Base-by-base conservation (phyloP, 2,797 vertebrate genomes). In the Meda fulgida region DNA sequence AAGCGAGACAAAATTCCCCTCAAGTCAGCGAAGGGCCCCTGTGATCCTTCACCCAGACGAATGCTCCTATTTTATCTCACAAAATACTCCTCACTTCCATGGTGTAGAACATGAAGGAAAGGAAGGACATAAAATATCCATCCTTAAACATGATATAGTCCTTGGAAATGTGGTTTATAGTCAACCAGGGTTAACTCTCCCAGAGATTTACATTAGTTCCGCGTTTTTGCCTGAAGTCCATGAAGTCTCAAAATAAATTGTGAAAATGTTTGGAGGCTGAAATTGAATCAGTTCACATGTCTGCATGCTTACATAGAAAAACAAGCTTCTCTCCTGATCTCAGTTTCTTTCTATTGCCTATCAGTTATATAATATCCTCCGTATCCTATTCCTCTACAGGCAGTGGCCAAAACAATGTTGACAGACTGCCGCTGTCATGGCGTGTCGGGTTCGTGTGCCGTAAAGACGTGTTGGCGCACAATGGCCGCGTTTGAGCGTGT, bases 391-490 rank as follows among this genome's bases (percentile, higher is more conserved):
- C 48, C 46, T 77, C 63, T 67, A 1, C 90, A 99, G 98, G 98
- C 97, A 2, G 92, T 99, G 1, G 95, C 95, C 83, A 96, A 95
- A 88, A 94, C 97, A 9, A 97, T 99, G 97, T 94, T 96, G 4
- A 96, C 97, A 7, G 96, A 99, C 84, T 99, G 98, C 72, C 98
- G 98, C 8, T 99, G 98, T 87, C 98, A 99, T 0, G 98, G 98
- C 9, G 96, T 99, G 83, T 99, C 98, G 0, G 98, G 98, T 38
- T 99, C 98, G 9, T 99, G 98, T 2, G 98, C 97, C 0, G 97
- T 99, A 85, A 99, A 98, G 94, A 99, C 98, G 0, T 99, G 98
- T 67, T 99, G 98, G 98, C 96, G 95, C 92, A 96, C 95, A 1
- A 97, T 99, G 97, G 97, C 97, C 0, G 89, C 97, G 3, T 99